Base-by-base conservation (phyloP, 2,888 invertebrate species). In the Pardosa pseudoannulata region DNA sequence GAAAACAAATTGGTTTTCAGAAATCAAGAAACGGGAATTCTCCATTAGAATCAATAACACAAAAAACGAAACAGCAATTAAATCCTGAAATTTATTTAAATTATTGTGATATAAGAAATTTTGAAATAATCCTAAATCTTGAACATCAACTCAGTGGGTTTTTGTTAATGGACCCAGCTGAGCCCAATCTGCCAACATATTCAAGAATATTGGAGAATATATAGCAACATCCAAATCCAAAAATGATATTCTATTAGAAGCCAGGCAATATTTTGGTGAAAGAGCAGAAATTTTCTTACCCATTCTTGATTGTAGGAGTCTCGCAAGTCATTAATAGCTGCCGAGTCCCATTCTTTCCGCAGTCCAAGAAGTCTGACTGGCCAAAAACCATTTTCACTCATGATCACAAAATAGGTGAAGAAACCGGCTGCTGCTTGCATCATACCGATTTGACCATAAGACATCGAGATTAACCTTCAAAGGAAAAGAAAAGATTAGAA, bases 351-450 rank as follows among this genome's bases (percentile, higher is more conserved):
- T 91, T 96, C 95, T 65, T 93, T 91, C 89, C 96, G 93, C 72
- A 96, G 92, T 65, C 96, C 96, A 90, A 94, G 89, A 11, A 94
- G 91, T 80, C 91, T 93, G 13, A 89, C 89, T 0, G 96, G 96
- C 91, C 94, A 93, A 91, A 97, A 97, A 0, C 97, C 97, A 90
- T 96, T 94, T 91, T 95, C 95, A 23, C 95, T 95, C 94, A 97
- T 95, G 70, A 97, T 95, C 87, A 96, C 93, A 91, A 97, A 96
- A 91, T 97, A 97, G 11, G 95, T 94, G 90, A 95, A 99, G 96
- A 99, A 99, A 39, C 99, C 99, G 89, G 98, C 99, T n/a, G 98
- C 97, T 73, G 99, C 99, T 94, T 99, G 99, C 93, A 99, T 99
- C 98, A 99, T 99, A 91, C 99, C 99, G 92, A 99, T 99, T 93